These are phyloP conservation scores for Nemotelus pantherinus DNA, from an alignment of 2,888 invertebrate species.

Conservation along the genomic window DNA sequence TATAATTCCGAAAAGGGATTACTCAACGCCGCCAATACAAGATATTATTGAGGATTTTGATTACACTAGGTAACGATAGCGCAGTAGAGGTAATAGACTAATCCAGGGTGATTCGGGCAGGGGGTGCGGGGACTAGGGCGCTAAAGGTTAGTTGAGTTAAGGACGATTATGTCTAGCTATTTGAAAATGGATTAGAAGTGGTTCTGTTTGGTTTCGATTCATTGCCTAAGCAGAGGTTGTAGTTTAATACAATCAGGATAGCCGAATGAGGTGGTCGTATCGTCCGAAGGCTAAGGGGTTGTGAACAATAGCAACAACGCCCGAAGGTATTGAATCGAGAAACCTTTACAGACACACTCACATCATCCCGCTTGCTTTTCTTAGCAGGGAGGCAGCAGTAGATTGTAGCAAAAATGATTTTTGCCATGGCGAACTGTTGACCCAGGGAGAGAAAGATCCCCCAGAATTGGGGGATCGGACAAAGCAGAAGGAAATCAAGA, in stretches of 20 bases:
- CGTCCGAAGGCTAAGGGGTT: neutral
- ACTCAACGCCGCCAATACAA: constrained; percentile 36
- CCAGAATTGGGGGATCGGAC: no score
- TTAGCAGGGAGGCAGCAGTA: neutral
- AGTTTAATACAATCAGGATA: neutral
- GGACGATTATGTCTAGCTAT: constrained; percentile 36
- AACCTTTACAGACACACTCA: neutral
- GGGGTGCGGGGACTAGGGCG: neutral
- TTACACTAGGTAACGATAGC: constrained; percentile 30
- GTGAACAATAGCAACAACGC: constrained; percentile 11
- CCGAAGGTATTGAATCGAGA: neutral
- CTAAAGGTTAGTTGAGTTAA: constrained; percentile 29
- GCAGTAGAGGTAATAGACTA: constrained; percentile 18
- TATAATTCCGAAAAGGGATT: constrained; percentile 44
- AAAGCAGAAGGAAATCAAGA: constrained; percentile 3
- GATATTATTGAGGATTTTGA: constrained; percentile 32
- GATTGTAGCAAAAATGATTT: neutral
- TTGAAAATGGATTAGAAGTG: constrained; percentile 42
- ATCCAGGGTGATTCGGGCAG: neutral
- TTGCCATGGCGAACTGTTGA: neutral
- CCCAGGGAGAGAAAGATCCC: no score
- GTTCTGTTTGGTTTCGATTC: constrained; percentile 37
- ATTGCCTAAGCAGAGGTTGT: constrained; percentile 2
- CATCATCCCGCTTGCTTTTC: constrained; percentile 1
- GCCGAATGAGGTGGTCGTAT: neutral